Percentiles rank a stretch among this genome's conserved stretches.
Evolutionary conservation across 2,113 vertebrate genomes (phyloP).

Genomic region (Leucosticte australis): DNA sequence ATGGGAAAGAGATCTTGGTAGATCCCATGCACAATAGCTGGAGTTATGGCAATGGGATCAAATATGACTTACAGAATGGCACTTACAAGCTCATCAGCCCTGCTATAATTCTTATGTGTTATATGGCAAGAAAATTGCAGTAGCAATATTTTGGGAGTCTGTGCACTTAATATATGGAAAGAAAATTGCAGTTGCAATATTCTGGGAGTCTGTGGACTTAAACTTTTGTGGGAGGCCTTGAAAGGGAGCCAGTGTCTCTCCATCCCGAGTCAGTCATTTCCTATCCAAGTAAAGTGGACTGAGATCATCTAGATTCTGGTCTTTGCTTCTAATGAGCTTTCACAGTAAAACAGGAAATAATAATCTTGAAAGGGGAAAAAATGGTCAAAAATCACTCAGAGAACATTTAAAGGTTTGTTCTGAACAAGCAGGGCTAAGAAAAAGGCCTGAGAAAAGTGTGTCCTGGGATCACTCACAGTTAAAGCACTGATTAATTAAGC

Average conservation of each 20-base stretch:
- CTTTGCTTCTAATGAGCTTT: constrained; percentile 56
- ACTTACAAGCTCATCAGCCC: constrained; percentile 11
- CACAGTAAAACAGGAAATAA: constrained; percentile 66
- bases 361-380: constrained; percentile 62
- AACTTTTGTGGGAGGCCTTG: constrained; percentile 43
- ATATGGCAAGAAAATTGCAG: constrained; percentile 46
- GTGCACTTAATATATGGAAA: constrained; percentile 17
- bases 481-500: constrained; percentile 62
- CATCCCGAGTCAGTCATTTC: constrained; percentile 20
- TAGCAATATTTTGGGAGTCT: constrained; percentile 40
- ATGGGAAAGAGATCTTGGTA: neutral
- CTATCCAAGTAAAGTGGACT: constrained; percentile 58
- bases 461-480: constrained; percentile 59
- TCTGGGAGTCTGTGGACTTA: constrained; percentile 29
- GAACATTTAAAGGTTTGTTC: constrained; percentile 66
- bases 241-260: constrained; percentile 57
- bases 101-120: neutral
- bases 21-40: constrained; percentile 19
- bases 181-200: constrained; percentile 55
- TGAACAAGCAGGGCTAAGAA: constrained; percentile 48
- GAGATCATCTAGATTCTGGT: constrained; percentile 68
- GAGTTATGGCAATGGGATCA: constrained; percentile 9
- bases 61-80: constrained; percentile 12
- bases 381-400: constrained; percentile 64
- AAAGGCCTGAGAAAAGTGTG: constrained; percentile 57